Evolutionary conservation across 1,140 invertebrate genomes (phyloP).

Genomic region (Hylyphantes graminicola): DNA sequence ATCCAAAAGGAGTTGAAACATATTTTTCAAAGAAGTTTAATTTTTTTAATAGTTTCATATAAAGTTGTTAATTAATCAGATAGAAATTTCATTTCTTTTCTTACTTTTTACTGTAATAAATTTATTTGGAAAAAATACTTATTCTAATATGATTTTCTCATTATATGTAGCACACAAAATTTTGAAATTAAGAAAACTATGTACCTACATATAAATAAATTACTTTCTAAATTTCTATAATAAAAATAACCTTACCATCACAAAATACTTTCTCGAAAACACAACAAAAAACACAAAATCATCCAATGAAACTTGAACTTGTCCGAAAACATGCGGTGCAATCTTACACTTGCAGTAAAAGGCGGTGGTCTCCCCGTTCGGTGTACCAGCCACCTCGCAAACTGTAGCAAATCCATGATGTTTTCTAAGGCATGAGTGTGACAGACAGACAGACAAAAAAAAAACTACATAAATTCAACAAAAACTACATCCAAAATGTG

Average conservation of each 20-base stretch:
- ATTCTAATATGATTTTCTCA: too few relatives aligned
- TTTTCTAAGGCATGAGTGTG: background rate
- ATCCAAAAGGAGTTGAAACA: too few relatives aligned
- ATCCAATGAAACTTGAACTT: slow-evolving; percentile 23
- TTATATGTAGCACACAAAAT: too few relatives aligned
- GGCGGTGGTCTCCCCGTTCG: slow-evolving; percentile 39
- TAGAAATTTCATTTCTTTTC: too few relatives aligned
- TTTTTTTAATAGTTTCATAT: too few relatives aligned
- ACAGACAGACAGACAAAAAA: background rate
- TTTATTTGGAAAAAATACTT: too few relatives aligned
- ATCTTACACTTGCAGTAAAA: background rate
- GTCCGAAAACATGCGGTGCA: background rate
- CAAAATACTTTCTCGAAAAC: background rate
- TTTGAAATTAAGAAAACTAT: too few relatives aligned
- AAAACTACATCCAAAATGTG: background rate
- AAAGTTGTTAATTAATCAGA: too few relatives aligned
- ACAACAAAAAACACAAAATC: slow-evolving; percentile 13
- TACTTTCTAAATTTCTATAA: too few relatives aligned
- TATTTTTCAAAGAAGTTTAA: too few relatives aligned
- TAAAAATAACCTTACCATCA: slow-evolving; percentile 47
- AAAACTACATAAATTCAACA: background rate
- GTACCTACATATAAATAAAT: too few relatives aligned
- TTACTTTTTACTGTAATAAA: too few relatives aligned
- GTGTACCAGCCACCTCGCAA: slow-evolving; percentile 14
- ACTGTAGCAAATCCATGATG: slow-evolving; percentile 3